Evolutionary conservation across 2,797 vertebrate species (phyloP), one percentile per base, ranked within the genome.

Genomic region (Adelosebastes latens): DNA sequence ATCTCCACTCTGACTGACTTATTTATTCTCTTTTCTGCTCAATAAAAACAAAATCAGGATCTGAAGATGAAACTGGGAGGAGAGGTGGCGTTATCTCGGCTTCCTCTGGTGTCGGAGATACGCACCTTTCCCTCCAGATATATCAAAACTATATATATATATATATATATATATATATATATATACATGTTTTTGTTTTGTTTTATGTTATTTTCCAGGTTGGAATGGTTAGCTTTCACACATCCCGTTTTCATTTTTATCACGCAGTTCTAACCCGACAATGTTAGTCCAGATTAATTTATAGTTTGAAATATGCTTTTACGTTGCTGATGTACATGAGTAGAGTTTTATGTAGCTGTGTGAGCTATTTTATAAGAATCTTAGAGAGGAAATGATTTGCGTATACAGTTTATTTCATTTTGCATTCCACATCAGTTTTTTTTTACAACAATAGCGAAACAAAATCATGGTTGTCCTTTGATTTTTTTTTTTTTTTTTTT

Each of bases 371-470:
- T 83, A 55, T 91, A 87, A 81, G 82, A 95, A 27, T 27, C 25
- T 27, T 27, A 27, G 25, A 27, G 72, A 90, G 88, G 62, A 93
- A 67, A 89, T 58, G 14, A 72, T 75, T 88, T 79, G 70, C 31
- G 49, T 52, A 5, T 12, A n/a, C 62, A n/a, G 20, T 85, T 82
- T 70, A 25, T 69, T 60, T 42, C 14, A 91, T 94, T 90, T 96
- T 89, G 89, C 94, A 96, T 96, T 96, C 96, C 95, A 94, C 86
- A 82, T 93, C 92, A 92, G 88, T 65, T 32, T 94, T 93, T 90
- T 39, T 39, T 72, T n/a, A n/a, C n/a, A 93, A 84, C 91, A 90
- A 89, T 77, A 87, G 81, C 71, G 79, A 88, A 72, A 94, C 92
- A 85, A 93, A 42, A 42, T 80, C 92, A 80, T 90, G 87, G 85